Conservation (phyloP, 2,888 invertebrate species). For the Syrphus vitripennis region DNA sequence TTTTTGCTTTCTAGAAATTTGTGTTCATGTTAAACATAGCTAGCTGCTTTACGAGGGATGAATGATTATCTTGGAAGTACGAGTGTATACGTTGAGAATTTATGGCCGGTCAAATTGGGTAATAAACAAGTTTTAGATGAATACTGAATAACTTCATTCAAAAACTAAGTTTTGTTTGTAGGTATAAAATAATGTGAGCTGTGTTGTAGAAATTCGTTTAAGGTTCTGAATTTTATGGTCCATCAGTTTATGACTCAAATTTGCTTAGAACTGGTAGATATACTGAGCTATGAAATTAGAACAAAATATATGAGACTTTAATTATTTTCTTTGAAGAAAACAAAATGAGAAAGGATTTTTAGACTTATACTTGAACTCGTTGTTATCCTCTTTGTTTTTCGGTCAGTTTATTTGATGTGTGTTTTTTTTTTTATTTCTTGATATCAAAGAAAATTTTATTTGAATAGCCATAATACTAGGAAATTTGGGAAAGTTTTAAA, state of each 20-base stretch:
- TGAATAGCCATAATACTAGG: background rate
- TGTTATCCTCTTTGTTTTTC: background rate
- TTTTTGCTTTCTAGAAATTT: slow-evolving; percentile 22
- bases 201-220: background rate
- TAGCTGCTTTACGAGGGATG: slow-evolving; percentile 56
- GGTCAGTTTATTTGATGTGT: background rate
- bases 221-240: slow-evolving; percentile 10
- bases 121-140: slow-evolving; percentile 50
- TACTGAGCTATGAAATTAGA: slow-evolving; percentile 21
- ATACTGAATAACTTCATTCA: slow-evolving; percentile 47
- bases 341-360: background rate
- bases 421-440: too few relatives aligned
- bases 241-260: slow-evolving; percentile 39
- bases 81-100: slow-evolving; percentile 35
- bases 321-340: slow-evolving; percentile 4
- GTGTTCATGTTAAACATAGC: slow-evolving; percentile 13
- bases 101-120: slow-evolving; percentile 65
- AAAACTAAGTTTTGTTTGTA: slow-evolving; percentile 9
- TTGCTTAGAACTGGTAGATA: slow-evolving; percentile 36
- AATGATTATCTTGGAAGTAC: slow-evolving; percentile 58
- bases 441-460: background rate
- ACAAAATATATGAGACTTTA: background rate
- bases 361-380: background rate
- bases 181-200: background rate
- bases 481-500: background rate